Percentiles rank a stretch among this genome's conserved stretches.
These are phyloP conservation scores for Catagonus wagneri DNA, from an alignment of 2,113 vertebrate species.

Conservation along the genomic window DNA sequence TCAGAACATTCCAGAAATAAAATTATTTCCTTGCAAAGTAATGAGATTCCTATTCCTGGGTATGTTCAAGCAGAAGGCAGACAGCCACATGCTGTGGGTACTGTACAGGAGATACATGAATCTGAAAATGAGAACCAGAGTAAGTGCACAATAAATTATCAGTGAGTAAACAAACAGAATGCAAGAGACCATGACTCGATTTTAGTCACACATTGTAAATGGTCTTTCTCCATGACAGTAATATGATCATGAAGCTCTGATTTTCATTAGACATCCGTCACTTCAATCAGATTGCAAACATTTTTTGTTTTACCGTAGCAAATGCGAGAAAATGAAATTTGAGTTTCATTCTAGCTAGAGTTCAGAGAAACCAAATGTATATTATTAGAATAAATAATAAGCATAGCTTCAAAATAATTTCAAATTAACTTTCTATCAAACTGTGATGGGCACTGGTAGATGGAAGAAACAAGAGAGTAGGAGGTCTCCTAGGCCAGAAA, in stretches of 20 bases:
- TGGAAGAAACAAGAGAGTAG: not conserved
- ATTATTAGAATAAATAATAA: conserved; percentile 56
- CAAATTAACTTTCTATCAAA: conserved; percentile 3
- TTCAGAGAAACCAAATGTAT: not conserved
- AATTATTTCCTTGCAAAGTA: conserved; percentile 48
- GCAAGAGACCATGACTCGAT: not conserved
- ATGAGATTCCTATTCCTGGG: conserved; percentile 20
- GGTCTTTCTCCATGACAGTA: not conserved
- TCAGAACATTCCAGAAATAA: conserved; percentile 62
- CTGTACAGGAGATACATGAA: not conserved
- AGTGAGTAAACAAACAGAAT: not conserved
- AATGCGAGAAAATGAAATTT: conserved; percentile 33
- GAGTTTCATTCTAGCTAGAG: conserved; percentile 13
- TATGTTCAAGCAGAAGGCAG: not conserved
- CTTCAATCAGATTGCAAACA: not conserved
- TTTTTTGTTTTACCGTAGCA: conserved; percentile 20
- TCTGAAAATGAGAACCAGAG: conserved; percentile 17
- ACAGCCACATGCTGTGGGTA: not conserved
- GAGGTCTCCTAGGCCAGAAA: not conserved
- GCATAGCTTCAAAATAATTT: not conserved
- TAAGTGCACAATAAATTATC: not conserved
- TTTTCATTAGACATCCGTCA: not conserved
- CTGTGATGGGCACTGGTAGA: conserved; percentile 9
- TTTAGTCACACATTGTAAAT: not conserved
- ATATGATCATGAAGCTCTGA: not conserved